Percentiles rank a stretch among this genome's conserved stretches.
These are phyloP conservation scores for Sus cebifrons DNA, from an alignment of 2,797 vertebrate genomes.

Conservation along the genomic window DNA sequence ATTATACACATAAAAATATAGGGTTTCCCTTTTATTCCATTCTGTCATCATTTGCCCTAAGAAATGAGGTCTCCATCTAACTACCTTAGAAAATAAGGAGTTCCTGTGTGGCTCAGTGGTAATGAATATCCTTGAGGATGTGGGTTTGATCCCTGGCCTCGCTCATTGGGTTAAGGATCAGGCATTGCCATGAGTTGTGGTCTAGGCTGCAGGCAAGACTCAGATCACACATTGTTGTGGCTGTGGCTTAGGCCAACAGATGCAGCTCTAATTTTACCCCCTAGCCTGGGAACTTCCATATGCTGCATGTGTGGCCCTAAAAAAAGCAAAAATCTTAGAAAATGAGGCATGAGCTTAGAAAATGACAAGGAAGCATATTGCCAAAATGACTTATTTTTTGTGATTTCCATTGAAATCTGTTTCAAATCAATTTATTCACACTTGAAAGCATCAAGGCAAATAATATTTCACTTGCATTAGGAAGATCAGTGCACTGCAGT, in stretches of 20 bases:
- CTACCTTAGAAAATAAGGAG: background rate
- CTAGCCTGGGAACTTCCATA: too few relatives aligned
- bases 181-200: too few relatives aligned
- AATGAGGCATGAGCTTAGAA: background rate
- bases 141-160: too few relatives aligned
- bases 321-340: background rate
- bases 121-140: too few relatives aligned
- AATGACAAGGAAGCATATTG: background rate
- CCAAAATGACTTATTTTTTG: background rate
- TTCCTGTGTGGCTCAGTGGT: too few relatives aligned
- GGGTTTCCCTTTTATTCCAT: background rate
- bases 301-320: too few relatives aligned
- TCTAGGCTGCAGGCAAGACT: too few relatives aligned
- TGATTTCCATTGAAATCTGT: background rate
- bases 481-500: background rate
- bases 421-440: constrained; percentile 6
- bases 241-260: too few relatives aligned
- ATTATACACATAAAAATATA: background rate
- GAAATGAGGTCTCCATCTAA: background rate
- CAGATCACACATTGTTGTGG: too few relatives aligned
- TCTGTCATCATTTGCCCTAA: background rate
- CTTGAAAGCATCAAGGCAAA: background rate
- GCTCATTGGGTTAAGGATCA: too few relatives aligned
- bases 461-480: background rate
- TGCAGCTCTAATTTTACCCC: too few relatives aligned